These are phyloP conservation scores for Noctilio leporinus DNA, from an alignment of 2,113 vertebrate species.

Conservation along the genomic window DNA sequence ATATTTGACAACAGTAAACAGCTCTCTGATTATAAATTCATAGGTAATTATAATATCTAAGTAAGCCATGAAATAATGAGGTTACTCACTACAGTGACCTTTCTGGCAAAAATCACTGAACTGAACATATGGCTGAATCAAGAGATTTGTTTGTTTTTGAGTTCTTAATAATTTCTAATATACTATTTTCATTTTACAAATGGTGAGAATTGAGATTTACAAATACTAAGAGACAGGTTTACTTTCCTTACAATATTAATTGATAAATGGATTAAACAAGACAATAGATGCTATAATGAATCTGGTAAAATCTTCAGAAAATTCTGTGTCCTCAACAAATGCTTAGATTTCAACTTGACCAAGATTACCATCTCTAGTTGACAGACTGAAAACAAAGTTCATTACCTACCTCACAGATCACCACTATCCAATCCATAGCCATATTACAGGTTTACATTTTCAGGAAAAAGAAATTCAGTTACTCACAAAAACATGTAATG, in stretches of 20 bases:
- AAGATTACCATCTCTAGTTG: not conserved
- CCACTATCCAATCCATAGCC: not conserved
- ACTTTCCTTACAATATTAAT: not conserved
- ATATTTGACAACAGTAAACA: constrained; percentile 2
- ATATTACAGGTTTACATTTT: not conserved
- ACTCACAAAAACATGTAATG: not conserved
- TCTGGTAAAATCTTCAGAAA: not conserved
- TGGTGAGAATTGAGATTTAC: not conserved
- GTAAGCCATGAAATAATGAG: not conserved
- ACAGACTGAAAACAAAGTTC: not conserved
- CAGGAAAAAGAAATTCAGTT: not conserved
- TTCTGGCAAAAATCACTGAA: not conserved
- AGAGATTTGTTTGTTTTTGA: not conserved
- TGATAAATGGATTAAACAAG: not conserved
- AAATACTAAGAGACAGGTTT: not conserved
- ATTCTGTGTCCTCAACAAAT: not conserved
- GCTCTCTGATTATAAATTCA: not conserved
- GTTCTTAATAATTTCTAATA: not conserved
- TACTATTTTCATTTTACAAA: not conserved
- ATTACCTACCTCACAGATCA: not conserved
- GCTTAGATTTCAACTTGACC: not conserved
- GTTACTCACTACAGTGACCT: not conserved
- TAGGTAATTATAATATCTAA: not conserved
- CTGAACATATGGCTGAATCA: not conserved
- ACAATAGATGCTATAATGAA: not conserved